Evolutionary conservation across 2,113 vertebrate species (phyloP).

Genomic region (Megaptera novaeangliae): DNA sequence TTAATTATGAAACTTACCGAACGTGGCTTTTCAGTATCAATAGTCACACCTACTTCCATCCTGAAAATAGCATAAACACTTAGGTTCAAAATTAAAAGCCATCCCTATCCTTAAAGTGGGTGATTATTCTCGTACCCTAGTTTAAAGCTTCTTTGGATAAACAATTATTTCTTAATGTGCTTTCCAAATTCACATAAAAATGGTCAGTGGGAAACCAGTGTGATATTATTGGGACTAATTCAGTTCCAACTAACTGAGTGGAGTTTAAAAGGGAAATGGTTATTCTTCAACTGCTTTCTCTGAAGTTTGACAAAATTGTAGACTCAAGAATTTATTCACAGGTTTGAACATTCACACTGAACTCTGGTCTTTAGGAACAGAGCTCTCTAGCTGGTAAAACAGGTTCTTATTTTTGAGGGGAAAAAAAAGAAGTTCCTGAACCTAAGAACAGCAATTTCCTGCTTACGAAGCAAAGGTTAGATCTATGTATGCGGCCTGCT

Average conservation of each 20-base stretch:
- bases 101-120: not conserved
- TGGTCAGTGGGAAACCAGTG: not conserved
- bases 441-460: slow-evolving; percentile 3
- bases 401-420: not conserved
- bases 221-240: not conserved
- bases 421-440: not conserved
- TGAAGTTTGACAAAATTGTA: slow-evolving; percentile 16
- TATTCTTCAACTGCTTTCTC: slow-evolving; percentile 17
- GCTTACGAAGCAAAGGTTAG: slow-evolving; percentile 1
- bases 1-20: not conserved
- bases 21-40: not conserved
- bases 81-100: not conserved
- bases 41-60: not conserved
- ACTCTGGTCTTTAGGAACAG: not conserved
- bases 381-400: not conserved
- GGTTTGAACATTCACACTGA: not conserved
- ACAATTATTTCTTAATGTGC: slow-evolving; percentile 1
- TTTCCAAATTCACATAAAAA: slow-evolving; percentile 21
- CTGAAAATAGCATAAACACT: not conserved
- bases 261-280: not conserved
- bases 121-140: not conserved
- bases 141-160: not conserved
- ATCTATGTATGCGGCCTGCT: not conserved
- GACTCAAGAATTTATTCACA: not conserved
- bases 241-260: not conserved